Conservation (phyloP, 2,888 invertebrate species). For the Drosophila incognita region DNA sequence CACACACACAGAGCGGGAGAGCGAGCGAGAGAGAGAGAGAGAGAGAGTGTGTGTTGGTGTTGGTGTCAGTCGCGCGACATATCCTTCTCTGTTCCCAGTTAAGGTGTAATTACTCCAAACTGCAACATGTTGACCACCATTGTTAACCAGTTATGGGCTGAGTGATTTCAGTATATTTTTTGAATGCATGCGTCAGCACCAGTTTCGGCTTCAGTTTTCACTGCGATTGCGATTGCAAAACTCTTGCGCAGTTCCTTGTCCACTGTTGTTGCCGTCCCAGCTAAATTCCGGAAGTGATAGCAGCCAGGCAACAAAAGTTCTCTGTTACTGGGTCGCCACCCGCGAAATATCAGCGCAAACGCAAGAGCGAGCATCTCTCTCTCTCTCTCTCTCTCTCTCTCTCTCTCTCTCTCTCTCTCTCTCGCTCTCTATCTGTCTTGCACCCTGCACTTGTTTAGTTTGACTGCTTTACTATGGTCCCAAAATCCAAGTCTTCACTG, state of each 20-base stretch:
- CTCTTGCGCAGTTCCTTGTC: conserved; percentile 6
- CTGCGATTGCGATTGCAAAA: conserved; percentile 13
- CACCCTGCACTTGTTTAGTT: not conserved
- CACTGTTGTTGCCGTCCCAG: conserved; percentile 38
- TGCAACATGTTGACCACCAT: conserved; percentile 17
- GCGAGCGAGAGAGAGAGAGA: not conserved
- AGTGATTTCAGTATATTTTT: not conserved
- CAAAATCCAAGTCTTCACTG: not conserved
- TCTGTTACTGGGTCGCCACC: conserved; percentile 40
- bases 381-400: conserved; percentile 3
- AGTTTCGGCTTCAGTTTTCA: conserved; percentile 2
- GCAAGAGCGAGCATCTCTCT: conserved; percentile 8
- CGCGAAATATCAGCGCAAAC: conserved; percentile 44
- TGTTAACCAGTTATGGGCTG: not conserved
- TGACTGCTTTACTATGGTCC: not conserved
- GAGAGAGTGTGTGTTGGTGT: not conserved
- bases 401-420: conserved; percentile 7
- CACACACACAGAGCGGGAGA: conserved; percentile 1
- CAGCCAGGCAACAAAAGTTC: conserved; percentile 24
- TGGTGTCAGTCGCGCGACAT: conserved; percentile 9
- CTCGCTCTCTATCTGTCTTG: not conserved
- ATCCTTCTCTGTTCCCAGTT: not conserved
- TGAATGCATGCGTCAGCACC: not conserved
- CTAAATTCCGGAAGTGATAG: conserved; percentile 61
- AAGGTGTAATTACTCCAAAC: conserved; percentile 18